Conservation (phyloP, 2,888 invertebrate species). For the Danaus chrysippus region DNA sequence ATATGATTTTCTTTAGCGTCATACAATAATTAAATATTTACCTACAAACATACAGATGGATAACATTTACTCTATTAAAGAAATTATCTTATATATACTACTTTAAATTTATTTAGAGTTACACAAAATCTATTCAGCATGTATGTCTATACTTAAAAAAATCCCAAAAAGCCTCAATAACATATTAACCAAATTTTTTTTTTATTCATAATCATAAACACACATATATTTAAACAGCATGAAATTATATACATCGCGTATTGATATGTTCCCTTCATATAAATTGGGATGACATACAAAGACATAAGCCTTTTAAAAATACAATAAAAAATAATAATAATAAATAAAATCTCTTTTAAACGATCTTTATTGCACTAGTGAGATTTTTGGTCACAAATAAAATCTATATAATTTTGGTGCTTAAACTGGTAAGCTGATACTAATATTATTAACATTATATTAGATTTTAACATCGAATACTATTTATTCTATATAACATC, state of each 20-base stretch:
- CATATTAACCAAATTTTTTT: not conserved
- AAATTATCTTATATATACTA: too few species aligned
- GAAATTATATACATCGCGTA: not conserved
- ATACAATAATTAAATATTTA: too few species aligned
- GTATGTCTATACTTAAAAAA: not conserved
- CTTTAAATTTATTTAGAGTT: too few species aligned
- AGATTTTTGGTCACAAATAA: slow-evolving; percentile 17
- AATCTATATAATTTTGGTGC: slow-evolving; percentile 20
- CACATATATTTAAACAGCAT: not conserved
- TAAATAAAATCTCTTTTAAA: slow-evolving; percentile 27
- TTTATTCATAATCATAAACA: not conserved
- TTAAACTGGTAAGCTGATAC: slow-evolving; percentile 9
- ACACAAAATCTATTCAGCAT: not conserved
- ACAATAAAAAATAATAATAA: not conserved
- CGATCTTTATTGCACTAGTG: slow-evolving; percentile 37
- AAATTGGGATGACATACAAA: not conserved
- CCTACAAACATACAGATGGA: too few species aligned
- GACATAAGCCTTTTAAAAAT: not conserved
- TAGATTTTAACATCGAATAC: slow-evolving; percentile 8
- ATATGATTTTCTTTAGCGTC: too few species aligned
- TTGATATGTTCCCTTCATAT: slow-evolving; percentile 1
- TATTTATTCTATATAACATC: slow-evolving; percentile 11
- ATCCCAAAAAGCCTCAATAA: slow-evolving; percentile 6
- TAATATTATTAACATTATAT: slow-evolving; percentile 1
- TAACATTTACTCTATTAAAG: too few species aligned